Evolutionary conservation across 2,113 vertebrate species (phyloP), one percentile per base, ranked within the genome.

Genomic region (Aptenodytes forsteri): DNA sequence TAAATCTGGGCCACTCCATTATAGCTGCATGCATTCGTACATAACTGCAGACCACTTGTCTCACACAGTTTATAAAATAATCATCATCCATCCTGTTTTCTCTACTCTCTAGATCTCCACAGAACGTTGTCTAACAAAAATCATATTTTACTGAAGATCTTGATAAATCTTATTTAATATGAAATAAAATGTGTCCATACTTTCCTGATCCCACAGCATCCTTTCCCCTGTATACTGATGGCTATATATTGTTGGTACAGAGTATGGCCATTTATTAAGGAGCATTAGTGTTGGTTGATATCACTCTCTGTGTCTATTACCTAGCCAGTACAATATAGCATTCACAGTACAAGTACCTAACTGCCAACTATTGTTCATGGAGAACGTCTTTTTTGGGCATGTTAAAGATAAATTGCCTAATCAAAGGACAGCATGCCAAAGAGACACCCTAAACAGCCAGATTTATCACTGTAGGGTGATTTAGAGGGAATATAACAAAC

Each of bases 351-450:
- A 78, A 86, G 71, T 76, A 87, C 34, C n/a, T 73, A 70, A 76
- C 62, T 93, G 67, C 50, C 88, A 92, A 36, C n/a, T 75, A 0
- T 38, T 95, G 88, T 67, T 92, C 67, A 87, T 50, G 36, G 21
- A 89, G 47, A 93, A 49, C 13, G 65, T 54, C 21, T 85, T 54
- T 91, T 86, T 61, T 5, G 40, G 46, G 29, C 56, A 77, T 17
- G 20, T 73, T 83, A 46, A 90, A 93, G 85, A 94, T 58, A 83
- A 96, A 90, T 89, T 87, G 29, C 36, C 47, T 89, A 87, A 93
- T 92, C 92, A 95, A 94, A 90, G 42, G 50, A 84, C 64, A 94
- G 59, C 44, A 71, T 96, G 72, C 20, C 83, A 87, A 89, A 96
- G 49, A 90, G 34, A 86, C 46, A 83, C 6, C 26, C 64, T 73